Conservation (phyloP, 2,797 vertebrate species). For the Sphenodon punctatus region DNA sequence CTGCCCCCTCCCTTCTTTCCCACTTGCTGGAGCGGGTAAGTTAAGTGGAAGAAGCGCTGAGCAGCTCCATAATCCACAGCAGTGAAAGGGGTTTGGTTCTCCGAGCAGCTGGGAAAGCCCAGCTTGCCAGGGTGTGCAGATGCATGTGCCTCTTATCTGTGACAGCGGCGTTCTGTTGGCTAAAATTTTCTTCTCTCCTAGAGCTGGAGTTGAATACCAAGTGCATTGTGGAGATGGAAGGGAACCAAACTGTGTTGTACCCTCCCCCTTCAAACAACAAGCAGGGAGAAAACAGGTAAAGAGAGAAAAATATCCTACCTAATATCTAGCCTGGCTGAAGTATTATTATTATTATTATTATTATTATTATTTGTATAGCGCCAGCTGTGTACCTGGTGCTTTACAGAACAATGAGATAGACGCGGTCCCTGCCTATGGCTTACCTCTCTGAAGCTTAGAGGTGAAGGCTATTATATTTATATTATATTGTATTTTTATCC, state of each 20-base stretch:
- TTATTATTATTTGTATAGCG: too few relatives aligned
- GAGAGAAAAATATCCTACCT: conserved; percentile 12
- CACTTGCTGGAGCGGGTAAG: neutral
- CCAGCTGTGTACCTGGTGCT: too few relatives aligned
- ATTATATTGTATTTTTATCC: too few relatives aligned
- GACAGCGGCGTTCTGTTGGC: neutral
- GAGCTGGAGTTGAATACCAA: conserved; percentile 97
- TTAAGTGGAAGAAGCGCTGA: too few relatives aligned
- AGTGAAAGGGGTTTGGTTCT: neutral
- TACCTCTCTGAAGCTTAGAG: too few relatives aligned
- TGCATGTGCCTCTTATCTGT: neutral
- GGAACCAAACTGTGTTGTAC: conserved; percentile 94
- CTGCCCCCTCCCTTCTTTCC: neutral
- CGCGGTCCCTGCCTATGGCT: too few relatives aligned
- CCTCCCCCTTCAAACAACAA: conserved; percentile 90
- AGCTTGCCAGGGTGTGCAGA: neutral
- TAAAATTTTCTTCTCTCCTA: conserved; percentile 68
- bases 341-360: too few relatives aligned
- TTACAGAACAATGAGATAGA: too few relatives aligned
- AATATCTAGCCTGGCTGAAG: too few relatives aligned
- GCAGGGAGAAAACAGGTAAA: conserved; percentile 93
- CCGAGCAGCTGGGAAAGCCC: neutral
- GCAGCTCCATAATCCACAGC: neutral
- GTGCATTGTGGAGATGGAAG: conserved; percentile 98
- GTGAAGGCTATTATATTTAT: too few relatives aligned